Percentiles rank a stretch among this genome's conserved stretches.
Conservation (phyloP, 2,113 vertebrate genomes). For the Pristiophorus japonicus region DNA sequence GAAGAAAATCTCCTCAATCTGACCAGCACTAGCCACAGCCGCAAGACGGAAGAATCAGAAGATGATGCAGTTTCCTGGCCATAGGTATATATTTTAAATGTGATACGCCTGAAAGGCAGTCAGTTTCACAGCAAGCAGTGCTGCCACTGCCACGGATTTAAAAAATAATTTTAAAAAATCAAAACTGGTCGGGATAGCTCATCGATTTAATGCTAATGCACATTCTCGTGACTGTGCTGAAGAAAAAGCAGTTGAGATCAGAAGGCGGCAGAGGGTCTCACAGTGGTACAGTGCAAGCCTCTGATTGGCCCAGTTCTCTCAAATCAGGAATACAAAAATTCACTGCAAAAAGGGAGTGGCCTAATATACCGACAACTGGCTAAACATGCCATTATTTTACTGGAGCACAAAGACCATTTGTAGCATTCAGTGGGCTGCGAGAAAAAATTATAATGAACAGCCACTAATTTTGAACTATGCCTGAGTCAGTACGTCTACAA, state of each 20-base stretch:
- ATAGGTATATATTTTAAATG: neutral
- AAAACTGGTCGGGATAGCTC: neutral
- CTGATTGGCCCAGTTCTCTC: constrained; percentile 45
- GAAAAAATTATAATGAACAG: neutral
- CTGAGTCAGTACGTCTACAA: neutral
- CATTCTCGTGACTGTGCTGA: constrained; percentile 41
- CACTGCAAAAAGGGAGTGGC: constrained; percentile 56
- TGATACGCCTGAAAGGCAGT: neutral
- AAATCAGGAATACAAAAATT: constrained; percentile 42
- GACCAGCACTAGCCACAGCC: constrained; percentile 36
- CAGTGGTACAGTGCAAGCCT: constrained; percentile 46
- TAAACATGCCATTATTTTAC: constrained; percentile 44
- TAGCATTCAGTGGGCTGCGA: constrained; percentile 21
- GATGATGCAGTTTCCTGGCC: constrained; percentile 17
- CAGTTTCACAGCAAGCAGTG: neutral
- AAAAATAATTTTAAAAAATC: neutral
- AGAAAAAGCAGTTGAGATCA: constrained; percentile 46
- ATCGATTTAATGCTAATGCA: constrained; percentile 38
- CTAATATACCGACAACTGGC: constrained; percentile 42
- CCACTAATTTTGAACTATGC: neutral
- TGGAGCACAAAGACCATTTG: constrained; percentile 47
- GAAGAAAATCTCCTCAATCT: constrained; percentile 50
- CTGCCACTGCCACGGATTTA: neutral
- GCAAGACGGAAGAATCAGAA: neutral
- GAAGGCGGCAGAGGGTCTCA: constrained; percentile 51